These are phyloP conservation scores for Standfussiana lucernea DNA, from an alignment of 2,888 invertebrate genomes.

Conservation along the genomic window DNA sequence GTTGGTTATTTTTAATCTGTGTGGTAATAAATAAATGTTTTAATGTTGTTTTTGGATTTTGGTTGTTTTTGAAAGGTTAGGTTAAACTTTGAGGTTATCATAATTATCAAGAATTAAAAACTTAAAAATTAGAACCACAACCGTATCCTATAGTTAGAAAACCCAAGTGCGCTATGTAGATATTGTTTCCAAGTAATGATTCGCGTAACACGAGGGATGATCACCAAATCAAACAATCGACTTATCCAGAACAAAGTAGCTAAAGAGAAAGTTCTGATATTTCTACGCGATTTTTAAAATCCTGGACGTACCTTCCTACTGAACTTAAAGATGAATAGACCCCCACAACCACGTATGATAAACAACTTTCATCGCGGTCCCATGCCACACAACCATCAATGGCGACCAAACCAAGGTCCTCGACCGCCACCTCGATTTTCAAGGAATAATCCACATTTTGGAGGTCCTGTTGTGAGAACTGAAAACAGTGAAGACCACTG, in stretches of 20 bases:
- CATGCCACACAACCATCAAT: constrained; percentile 60
- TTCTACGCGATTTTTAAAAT: background rate
- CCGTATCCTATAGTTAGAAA: background rate
- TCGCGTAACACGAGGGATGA: too few relatives aligned
- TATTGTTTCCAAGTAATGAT: background rate
- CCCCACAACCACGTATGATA: constrained; percentile 52
- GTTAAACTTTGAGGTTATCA: constrained; percentile 11
- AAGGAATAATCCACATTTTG: constrained; percentile 50
- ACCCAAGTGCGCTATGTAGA: background rate
- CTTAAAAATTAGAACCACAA: background rate
- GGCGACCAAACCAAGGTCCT: constrained; percentile 61
- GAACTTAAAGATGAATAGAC: constrained; percentile 62
- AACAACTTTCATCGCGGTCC: constrained; percentile 59
- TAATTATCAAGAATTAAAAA: constrained; percentile 1
- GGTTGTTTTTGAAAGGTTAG: background rate
- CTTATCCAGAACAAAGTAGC: background rate
- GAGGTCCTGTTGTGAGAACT: constrained; percentile 42
- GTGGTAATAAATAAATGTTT: too few relatives aligned
- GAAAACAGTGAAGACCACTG: constrained; percentile 81
- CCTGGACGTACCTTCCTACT: background rate
- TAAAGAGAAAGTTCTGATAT: background rate
- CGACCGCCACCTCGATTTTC: constrained; percentile 43
- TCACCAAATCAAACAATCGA: background rate
- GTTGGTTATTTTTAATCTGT: too few relatives aligned
- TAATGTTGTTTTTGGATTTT: background rate